phyloP scores from a whole-genome alignment of 2,888 invertebrate genomes.

The Monopis laevigella region DNA sequence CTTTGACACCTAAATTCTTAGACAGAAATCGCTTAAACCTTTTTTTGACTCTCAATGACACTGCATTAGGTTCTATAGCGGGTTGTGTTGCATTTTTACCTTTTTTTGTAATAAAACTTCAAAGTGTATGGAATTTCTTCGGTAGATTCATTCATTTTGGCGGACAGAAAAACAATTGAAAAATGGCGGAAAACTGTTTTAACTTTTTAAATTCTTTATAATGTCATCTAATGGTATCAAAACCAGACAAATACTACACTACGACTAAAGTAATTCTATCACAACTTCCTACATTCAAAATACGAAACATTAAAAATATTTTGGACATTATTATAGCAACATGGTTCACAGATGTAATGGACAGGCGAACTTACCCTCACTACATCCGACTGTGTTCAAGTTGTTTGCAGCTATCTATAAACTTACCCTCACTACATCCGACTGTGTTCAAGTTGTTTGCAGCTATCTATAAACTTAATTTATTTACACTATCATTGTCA shows the following conservation, averaged over 20 bases:
- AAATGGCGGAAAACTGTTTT: slow-evolving; percentile 2
- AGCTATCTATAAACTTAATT: no score
- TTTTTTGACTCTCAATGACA: slow-evolving; percentile 1
- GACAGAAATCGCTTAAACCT: slow-evolving; percentile 4
- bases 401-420: no score
- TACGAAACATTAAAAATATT: no score
- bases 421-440: no score
- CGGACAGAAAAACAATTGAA: no score
- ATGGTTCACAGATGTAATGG: no score
- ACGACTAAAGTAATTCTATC: slow-evolving; percentile 7
- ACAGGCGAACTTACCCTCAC: no score
- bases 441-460: no score
- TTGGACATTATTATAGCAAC: no score
- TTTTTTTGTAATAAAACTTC: background rate
- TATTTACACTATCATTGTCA: no score
- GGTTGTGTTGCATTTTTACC: slow-evolving; percentile 2
- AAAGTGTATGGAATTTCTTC: background rate
- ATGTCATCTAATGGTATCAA: slow-evolving; percentile 4
- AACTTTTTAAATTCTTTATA: slow-evolving; percentile 2
- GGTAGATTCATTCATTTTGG: no score
- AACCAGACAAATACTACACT: slow-evolving; percentile 2
- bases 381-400: no score
- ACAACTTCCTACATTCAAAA: background rate
- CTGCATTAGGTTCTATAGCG: slow-evolving; percentile 6
- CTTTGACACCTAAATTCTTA: slow-evolving; percentile 14